Conservation (phyloP, 2,888 invertebrate genomes). For the Tridacna gigas region DNA sequence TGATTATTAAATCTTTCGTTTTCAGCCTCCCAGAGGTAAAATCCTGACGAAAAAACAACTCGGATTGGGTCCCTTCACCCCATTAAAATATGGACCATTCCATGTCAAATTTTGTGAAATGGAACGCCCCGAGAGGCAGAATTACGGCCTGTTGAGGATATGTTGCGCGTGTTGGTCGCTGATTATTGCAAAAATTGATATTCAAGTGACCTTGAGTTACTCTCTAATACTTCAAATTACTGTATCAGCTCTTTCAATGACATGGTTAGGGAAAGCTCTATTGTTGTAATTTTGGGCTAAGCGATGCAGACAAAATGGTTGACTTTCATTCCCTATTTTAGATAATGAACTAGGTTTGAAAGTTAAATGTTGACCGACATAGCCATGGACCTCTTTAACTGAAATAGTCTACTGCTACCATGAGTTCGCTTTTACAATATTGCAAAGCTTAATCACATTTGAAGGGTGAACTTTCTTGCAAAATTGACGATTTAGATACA, state of each 20-base stretch:
- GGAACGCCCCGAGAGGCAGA: slow-evolving; percentile 68
- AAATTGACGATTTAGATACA: background rate
- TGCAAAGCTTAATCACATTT: too few relatives aligned
- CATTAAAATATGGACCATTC: slow-evolving; percentile 59
- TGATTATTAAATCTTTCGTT: too few relatives aligned
- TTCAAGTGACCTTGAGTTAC: too few relatives aligned
- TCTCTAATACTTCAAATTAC: too few relatives aligned
- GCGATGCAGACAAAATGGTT: slow-evolving; percentile 4
- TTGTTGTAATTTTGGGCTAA: too few relatives aligned
- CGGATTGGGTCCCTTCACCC: slow-evolving; percentile 4
- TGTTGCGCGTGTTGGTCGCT: background rate
- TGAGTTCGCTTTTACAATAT: too few relatives aligned
- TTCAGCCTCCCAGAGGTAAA: background rate
- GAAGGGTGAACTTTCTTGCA: background rate
- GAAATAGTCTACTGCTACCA: too few relatives aligned
- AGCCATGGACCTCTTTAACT: background rate
- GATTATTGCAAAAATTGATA: too few relatives aligned
- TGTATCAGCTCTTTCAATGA: too few relatives aligned
- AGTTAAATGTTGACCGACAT: background rate
- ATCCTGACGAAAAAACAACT: background rate
- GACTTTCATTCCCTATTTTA: slow-evolving; percentile 14
- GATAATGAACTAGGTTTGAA: slow-evolving; percentile 7
- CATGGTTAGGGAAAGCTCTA: too few relatives aligned
- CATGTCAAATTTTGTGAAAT: slow-evolving; percentile 54
- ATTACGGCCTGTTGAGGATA: background rate